A percentile compares a stretch with the other conserved stretches of the same genome.
Evolutionary conservation across 2,797 vertebrate genomes (phyloP).

Genomic region (Phataginus tricuspis): DNA sequence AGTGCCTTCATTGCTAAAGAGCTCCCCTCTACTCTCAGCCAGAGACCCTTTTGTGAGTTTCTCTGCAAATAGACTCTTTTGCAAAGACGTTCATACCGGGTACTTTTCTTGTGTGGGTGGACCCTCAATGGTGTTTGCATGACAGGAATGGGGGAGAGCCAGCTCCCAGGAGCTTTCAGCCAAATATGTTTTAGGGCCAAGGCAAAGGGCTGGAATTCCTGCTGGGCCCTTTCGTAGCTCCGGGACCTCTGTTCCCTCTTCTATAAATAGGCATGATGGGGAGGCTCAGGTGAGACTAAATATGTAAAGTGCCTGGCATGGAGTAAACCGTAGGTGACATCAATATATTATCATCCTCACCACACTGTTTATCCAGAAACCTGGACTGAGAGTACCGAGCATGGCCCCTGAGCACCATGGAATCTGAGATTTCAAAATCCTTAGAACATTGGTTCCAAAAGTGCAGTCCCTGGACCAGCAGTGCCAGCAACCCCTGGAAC

Average conservation of each 20-base stretch:
- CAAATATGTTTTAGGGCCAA: neutral
- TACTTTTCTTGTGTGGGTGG: neutral
- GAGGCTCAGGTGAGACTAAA: neutral
- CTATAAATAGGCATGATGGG: neutral
- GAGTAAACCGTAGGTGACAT: neutral
- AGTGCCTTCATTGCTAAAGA: neutral
- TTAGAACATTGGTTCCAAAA: neutral
- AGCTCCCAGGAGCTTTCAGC: neutral
- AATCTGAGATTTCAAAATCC: neutral
- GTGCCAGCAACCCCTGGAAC: neutral
- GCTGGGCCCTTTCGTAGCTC: neutral
- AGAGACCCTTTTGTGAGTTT: neutral
- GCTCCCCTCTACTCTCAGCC: neutral
- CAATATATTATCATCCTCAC: neutral
- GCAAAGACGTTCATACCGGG: neutral
- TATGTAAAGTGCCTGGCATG: neutral
- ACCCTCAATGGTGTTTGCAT: neutral
- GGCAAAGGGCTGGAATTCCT: neutral
- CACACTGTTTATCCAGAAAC: neutral
- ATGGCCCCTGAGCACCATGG: neutral
- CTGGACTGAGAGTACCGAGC: neutral
- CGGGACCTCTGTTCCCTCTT: neutral
- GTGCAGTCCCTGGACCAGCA: neutral
- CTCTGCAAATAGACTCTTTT: neutral
- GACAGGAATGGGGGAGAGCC: neutral